Base-by-base conservation (phyloP, 2,113 vertebrate species). In the Glaucomys volans region DNA sequence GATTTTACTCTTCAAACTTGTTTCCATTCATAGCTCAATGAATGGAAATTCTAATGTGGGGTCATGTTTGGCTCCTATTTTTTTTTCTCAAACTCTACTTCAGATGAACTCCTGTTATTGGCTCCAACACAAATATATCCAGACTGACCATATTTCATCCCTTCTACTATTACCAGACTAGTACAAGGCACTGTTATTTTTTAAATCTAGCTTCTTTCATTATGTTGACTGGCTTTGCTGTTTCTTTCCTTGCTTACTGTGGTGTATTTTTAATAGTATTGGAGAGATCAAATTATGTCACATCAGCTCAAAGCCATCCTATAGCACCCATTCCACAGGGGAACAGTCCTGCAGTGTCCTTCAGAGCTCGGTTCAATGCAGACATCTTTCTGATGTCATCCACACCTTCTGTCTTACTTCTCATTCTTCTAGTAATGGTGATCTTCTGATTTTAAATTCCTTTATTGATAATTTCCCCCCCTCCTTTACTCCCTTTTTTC, bases 391-490 rank as follows among this genome's bases (percentile, higher is more conserved):
- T 64, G 32, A 14, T 57, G 22, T 47, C 67, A 71, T 50, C 66
- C 14, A 13, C 35, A 62, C 1, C 9, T 47, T 67, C 20, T 42
- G 26, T 82, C 32, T 52, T 6, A 24, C 35, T 32, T 80, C 66
- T 87, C 42, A 59, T 3, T 82, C 4, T 47, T 8, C 84, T 0
- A 47, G 62, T 14, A 67, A 2, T 11, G 42, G n/a, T 5, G 2
- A 20, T 86, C 40, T 94, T 85, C 52, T 94, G 47, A 54, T 88
- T 90, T 32, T 64, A 47, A 90, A 94, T 77, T 47, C 87, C n/a
- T 52, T 69, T 32, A 83, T 47, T 80, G 62, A 75, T n/a, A 14
- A 93, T 11, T 40, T 17, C 79, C 4, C 11, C 26, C 4, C 7
- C 4, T 69, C 76, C 42, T 35, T 18, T 62, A 35, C 7, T 74